These are phyloP conservation scores for Drosophila rhopaloa DNA, from an alignment of 1,140 invertebrate species.

Conservation along the genomic window DNA sequence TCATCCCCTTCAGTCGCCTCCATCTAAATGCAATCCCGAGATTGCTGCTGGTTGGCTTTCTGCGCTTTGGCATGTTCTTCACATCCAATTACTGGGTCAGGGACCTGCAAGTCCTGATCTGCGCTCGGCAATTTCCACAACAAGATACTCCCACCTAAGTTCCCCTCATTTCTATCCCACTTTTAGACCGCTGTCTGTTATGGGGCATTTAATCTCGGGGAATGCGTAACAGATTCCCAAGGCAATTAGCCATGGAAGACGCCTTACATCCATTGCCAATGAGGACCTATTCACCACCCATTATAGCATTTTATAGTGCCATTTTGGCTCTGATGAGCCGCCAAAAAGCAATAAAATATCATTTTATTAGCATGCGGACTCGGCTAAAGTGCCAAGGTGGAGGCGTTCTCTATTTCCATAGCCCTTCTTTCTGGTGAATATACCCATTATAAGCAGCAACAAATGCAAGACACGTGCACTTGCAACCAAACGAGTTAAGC, in stretches of 20 bases:
- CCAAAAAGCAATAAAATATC: conserved; percentile 75
- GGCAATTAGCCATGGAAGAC: conserved; percentile 55
- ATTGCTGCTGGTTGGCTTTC: conserved; percentile 29
- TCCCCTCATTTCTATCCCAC: not conserved
- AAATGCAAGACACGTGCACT: conserved; percentile 69
- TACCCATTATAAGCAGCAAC: conserved; percentile 31
- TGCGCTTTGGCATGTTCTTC: conserved; percentile 64
- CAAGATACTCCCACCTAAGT: conserved; percentile 24
- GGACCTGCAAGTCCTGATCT: conserved; percentile 76
- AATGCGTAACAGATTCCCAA: conserved; percentile 51
- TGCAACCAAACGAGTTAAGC: conserved; percentile 49
- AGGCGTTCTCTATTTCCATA: conserved; percentile 19
- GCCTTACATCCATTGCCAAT: conserved; percentile 24
- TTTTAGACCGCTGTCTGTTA: conserved; percentile 20
- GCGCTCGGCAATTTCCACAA: conserved; percentile 60
- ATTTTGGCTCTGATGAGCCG: conserved; percentile 60
- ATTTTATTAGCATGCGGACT: conserved; percentile 66
- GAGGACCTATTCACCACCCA: not conserved
- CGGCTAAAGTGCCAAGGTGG: conserved; percentile 35
- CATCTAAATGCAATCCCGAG: conserved; percentile 8
- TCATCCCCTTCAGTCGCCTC: not conserved
- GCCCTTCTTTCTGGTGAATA: not conserved
- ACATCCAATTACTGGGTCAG: conserved; percentile 81
- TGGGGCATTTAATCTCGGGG: conserved; percentile 61
- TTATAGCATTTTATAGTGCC: not conserved